Conservation (phyloP, 1,140 invertebrate genomes). For the Panagrolaimus sp. region DNA sequence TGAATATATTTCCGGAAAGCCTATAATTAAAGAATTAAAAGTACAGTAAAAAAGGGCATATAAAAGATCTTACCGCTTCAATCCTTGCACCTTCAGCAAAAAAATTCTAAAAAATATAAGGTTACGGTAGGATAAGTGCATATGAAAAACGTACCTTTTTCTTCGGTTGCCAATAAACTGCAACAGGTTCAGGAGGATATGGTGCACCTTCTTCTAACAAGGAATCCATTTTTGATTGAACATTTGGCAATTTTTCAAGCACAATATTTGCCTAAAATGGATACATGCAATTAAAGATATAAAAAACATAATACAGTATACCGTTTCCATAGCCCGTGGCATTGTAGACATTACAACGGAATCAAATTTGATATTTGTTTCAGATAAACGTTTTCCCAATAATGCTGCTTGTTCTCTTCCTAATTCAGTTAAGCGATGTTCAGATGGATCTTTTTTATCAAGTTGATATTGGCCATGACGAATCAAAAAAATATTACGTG, state of each 20-base stretch:
- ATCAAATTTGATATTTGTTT: conserved; percentile 44
- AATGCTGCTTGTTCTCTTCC: conserved; percentile 52
- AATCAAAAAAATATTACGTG: conserved; percentile 79
- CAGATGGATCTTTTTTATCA: conserved; percentile 31
- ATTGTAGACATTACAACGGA: conserved; percentile 71
- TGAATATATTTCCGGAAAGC: conserved; percentile 88
- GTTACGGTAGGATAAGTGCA: neutral
- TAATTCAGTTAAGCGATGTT: conserved; percentile 42
- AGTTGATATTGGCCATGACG: conserved; percentile 73
- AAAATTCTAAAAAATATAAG: conserved; percentile 70
- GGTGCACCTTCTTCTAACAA: conserved; percentile 88
- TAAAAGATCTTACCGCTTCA: too few relatives aligned
- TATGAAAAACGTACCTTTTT: conserved; percentile 64
- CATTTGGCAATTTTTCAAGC: conserved; percentile 62
- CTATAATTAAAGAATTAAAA: too few relatives aligned
- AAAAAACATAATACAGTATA: too few relatives aligned
- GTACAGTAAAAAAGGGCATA: too few relatives aligned
- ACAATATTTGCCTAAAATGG: conserved; percentile 71
- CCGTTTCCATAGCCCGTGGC: conserved; percentile 82
- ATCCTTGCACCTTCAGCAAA: conserved; percentile 86
- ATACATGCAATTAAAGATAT: too few relatives aligned
- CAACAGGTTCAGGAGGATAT: conserved; percentile 77
- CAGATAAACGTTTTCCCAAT: conserved; percentile 49
- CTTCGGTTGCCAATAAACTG: conserved; percentile 78
- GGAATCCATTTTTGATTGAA: conserved; percentile 28